Percentiles rank a stretch among this genome's conserved stretches.
Conservation (phyloP, 2,797 vertebrate species). For the Gymnopithys bicolor region DNA sequence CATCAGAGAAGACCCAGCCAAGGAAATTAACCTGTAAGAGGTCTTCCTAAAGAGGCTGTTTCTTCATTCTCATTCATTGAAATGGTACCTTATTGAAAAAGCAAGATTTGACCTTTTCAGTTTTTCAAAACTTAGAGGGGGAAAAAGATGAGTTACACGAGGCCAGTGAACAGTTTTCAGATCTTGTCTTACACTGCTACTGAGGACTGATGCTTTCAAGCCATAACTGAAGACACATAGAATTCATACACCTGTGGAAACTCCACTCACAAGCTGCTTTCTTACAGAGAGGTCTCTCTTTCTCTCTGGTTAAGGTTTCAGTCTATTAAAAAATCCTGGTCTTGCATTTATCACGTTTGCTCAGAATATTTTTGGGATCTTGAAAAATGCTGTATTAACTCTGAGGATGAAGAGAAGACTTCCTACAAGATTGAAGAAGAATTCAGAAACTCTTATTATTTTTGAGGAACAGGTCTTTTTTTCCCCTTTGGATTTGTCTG, state of each 20-base stretch:
- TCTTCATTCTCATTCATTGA: neutral
- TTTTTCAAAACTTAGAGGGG: neutral
- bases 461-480: neutral
- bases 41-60: slow-evolving; percentile 15
- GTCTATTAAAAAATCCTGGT: neutral
- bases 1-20: neutral
- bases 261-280: neutral
- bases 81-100: neutral
- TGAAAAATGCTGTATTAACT: slow-evolving; percentile 8
- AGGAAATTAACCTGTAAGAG: neutral
- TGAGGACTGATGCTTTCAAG: slow-evolving; percentile 29
- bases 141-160: neutral
- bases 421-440: neutral
- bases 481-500: neutral
- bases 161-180: neutral
- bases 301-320: neutral
- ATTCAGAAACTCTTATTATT: neutral
- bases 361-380: neutral
- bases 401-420: neutral
- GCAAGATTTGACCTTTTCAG: neutral
- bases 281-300: neutral
- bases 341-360: neutral
- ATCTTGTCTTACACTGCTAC: neutral
- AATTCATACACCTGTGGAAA: neutral
- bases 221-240: neutral